Conservation (phyloP, 2,113 vertebrate genomes). For the Danio rerio region DNA sequence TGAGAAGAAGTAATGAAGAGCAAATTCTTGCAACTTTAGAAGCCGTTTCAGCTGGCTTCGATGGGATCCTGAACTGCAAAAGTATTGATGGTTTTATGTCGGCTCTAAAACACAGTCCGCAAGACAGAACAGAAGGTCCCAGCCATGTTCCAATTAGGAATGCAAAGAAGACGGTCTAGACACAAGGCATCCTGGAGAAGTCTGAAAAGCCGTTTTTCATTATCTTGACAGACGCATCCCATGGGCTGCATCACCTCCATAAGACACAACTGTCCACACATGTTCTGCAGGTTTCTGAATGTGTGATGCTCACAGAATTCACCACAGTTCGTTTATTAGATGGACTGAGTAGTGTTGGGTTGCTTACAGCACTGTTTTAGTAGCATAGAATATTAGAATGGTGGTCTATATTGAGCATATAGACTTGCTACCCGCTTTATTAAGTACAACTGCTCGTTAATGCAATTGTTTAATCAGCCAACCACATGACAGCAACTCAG, state of each 20-base stretch:
- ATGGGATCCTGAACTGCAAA: neutral
- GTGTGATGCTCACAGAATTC: neutral
- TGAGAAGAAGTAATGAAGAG: neutral
- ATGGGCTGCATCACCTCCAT: neutral
- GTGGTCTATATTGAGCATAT: too few relatives aligned
- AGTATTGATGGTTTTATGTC: conserved; percentile 23
- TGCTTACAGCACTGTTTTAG: neutral
- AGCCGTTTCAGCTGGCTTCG: neutral
- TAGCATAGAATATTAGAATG: too few relatives aligned
- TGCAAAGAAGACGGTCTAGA: conserved; percentile 42
- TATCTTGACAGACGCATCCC: conserved; percentile 19
- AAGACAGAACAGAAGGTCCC: conserved; percentile 11
- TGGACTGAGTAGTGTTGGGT: neutral
- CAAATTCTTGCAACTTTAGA: neutral
- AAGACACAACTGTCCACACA: neutral
- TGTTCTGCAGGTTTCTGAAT: neutral
- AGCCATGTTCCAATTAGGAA: conserved; percentile 17
- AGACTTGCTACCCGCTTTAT: too few relatives aligned
- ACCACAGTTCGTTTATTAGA: neutral
- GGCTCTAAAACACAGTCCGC: neutral
- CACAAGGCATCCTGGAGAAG: neutral
- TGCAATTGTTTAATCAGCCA: too few relatives aligned
- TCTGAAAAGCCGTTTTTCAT: conserved; percentile 19
- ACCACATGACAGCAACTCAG: too few relatives aligned
- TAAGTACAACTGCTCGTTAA: too few relatives aligned